These are phyloP conservation scores for Melanostigma gelatinosum DNA, from an alignment of 2,113 vertebrate species.

Conservation along the genomic window DNA sequence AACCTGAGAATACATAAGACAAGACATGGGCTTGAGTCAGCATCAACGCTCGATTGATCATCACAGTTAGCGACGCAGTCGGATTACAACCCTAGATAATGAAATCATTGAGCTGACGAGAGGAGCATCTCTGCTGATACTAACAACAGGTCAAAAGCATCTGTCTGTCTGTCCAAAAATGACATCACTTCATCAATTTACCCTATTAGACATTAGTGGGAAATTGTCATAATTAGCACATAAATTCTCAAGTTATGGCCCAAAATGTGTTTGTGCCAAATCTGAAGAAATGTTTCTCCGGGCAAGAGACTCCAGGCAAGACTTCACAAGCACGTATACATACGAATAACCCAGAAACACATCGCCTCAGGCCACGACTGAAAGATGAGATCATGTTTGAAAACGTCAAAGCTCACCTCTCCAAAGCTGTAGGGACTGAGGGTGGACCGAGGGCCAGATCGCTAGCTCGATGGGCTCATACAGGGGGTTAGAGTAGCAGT, in stretches of 20 bases:
- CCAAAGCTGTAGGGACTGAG: constrained; percentile 89
- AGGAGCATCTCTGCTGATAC: not conserved
- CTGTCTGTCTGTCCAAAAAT: not conserved
- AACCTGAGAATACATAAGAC: constrained; percentile 72
- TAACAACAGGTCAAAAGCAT: not conserved
- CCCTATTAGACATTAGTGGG: not conserved
- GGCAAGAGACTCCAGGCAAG: too few relatives aligned
- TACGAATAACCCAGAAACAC: too few relatives aligned
- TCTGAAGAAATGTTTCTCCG: not conserved
- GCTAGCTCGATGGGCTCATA: constrained; percentile 82
- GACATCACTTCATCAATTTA: not conserved
- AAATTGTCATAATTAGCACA: too few relatives aligned
- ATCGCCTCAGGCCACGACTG: too few relatives aligned
- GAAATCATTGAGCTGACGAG: not conserved
- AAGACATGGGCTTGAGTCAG: constrained; percentile 1
- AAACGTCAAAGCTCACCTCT: constrained; percentile 77
- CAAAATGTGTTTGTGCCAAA: not conserved
- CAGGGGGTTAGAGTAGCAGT: constrained; percentile 82
- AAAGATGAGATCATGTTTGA: not conserved
- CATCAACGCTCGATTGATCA: not conserved
- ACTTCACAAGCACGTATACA: too few relatives aligned
- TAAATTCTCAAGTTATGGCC: too few relatives aligned
- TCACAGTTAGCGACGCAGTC: not conserved
- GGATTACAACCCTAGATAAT: not conserved
- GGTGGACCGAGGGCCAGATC: constrained; percentile 90